These are phyloP conservation scores for Hermaeophaga mercurialis DNA, from an alignment of 2,888 invertebrate genomes.

Conservation along the genomic window DNA sequence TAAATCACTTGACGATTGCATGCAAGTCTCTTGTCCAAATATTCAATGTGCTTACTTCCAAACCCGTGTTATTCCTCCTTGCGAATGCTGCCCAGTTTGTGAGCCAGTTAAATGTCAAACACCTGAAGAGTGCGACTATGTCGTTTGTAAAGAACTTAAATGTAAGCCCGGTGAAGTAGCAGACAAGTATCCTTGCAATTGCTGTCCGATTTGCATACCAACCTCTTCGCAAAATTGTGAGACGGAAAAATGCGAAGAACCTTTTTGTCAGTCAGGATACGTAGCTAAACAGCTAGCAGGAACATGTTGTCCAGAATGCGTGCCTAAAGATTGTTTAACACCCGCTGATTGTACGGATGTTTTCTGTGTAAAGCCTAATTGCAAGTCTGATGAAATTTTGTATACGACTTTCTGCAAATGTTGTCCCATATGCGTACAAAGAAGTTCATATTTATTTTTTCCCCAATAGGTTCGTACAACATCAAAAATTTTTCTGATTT, in stretches of 20 bases:
- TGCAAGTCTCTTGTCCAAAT: neutral
- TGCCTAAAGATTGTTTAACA: neutral
- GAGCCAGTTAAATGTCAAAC: neutral
- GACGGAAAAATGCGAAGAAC: neutral
- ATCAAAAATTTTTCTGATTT: no score
- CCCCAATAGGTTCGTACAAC: no score
- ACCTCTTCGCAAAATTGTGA: neutral
- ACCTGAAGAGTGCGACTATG: neutral
- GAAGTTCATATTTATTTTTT: no score
- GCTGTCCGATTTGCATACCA: neutral
- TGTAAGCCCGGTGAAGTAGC: neutral
- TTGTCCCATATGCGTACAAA: neutral
- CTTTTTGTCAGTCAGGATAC: neutral
- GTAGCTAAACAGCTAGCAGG: neutral
- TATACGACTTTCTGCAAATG: conserved; percentile 1
- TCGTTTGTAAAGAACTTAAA: neutral
- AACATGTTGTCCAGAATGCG: conserved; percentile 9
- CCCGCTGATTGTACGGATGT: neutral
- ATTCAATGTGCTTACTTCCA: neutral
- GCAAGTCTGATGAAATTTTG: neutral
- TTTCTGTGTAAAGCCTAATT: neutral
- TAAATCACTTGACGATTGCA: neutral
- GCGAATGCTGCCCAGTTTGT: neutral
- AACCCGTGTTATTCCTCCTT: neutral
- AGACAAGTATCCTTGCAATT: neutral